Percentiles rank a stretch among this genome's conserved stretches.
Conservation (phyloP, 2,888 invertebrate species). For the Coenonympha glycerion region DNA sequence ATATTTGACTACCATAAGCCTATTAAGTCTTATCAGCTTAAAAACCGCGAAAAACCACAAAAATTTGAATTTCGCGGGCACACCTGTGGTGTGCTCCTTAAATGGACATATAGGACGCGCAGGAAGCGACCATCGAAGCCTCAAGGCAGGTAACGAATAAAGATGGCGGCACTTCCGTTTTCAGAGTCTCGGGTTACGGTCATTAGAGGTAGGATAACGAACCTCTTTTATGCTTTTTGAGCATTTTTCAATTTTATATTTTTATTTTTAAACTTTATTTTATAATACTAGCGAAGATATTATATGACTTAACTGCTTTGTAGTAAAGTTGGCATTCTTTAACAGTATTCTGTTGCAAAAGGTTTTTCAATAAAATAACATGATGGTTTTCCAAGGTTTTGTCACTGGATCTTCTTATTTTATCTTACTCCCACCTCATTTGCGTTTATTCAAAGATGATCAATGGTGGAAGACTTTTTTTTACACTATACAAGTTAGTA, state of each 20-base stretch:
- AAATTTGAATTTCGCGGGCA: no score
- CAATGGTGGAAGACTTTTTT: no score
- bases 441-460: no score
- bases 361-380: neutral
- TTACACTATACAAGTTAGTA: no score
- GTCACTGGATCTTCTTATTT: neutral
- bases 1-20: no score
- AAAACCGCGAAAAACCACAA: no score
- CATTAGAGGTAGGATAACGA: constrained; percentile 16
- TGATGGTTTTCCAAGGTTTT: neutral
- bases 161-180: constrained; percentile 12
- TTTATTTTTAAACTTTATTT: neutral
- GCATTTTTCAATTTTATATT: neutral
- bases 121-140: constrained; percentile 4
- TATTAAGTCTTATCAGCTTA: no score
- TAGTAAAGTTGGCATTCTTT: neutral
- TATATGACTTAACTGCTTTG: neutral
- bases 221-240: constrained; percentile 12
- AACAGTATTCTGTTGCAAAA: neutral
- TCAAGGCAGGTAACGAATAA: constrained; percentile 11
- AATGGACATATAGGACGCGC: neutral
- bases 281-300: neutral
- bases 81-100: no score
- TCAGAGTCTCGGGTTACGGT: constrained; percentile 14
- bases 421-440: no score